Base-by-base conservation (phyloP, 2,888 invertebrate genomes). In the Andrena hattorfiana region DNA sequence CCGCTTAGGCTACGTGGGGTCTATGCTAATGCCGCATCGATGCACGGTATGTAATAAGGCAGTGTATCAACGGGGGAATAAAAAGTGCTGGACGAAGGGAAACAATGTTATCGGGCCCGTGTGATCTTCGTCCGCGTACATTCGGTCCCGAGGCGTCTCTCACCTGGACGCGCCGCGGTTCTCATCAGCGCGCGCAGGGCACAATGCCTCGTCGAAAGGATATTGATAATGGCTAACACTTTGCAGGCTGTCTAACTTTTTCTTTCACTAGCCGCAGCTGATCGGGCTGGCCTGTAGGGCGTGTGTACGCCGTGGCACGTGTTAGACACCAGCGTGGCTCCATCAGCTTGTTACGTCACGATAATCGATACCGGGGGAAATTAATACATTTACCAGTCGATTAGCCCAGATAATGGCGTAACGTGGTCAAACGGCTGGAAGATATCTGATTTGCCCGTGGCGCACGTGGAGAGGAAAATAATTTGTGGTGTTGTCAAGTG, bases 41-140 rank as follows among this genome's bases (percentile, higher is more conserved):
- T 79, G 72, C 74, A 54, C 72, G 75, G 77, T 71, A 81, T 81
- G 81, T 86, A 89, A 90, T 89, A 86, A 88, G 89, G 51, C 75
- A 67, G 75, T 74, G 78, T 64, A 80, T 73, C 80, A 75, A 77
- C 84, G 74, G 77, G 81, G 81, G 86, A 85, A 42, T 42, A 42
- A 91, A 92, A 91, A 90, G 77, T 88, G 81, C 83, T 82, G 87
- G 87, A 89, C 87, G 85, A 86, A 77, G 84, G 86, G 84, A 90
- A 91, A 92, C 92, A 92, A 92, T 92, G 91, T 89, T 92, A 92
- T 92, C 92, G 83, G 71, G 16, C 70, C 77, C 79, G 81, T 77
- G 85, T 86, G 85, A 92, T 91, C 91, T 89, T 84, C 74, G 72
- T 54, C 77, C 84, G 85, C 72, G 83, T 80, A 63, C 60, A 72